phyloP scores from a whole-genome alignment of 1,140 invertebrate genomes.

The Mizuhopecten yessoensis region DNA sequence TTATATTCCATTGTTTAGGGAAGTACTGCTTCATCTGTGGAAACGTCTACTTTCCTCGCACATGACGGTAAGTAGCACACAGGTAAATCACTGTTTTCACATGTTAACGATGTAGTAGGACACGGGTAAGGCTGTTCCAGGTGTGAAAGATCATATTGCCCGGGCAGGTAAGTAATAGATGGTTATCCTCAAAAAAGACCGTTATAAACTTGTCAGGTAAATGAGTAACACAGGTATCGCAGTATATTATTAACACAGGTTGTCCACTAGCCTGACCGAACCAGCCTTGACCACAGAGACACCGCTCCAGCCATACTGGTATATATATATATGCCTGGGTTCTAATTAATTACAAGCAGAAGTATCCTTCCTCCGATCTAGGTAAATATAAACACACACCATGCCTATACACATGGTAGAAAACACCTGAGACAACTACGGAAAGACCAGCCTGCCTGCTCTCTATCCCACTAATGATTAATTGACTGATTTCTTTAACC shows the following conservation, averaged over 20 bases:
- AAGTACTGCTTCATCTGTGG: neutral
- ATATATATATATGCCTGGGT: no score
- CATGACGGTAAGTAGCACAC: neutral
- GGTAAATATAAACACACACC: slow-evolving; percentile 34
- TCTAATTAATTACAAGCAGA: slow-evolving; percentile 19
- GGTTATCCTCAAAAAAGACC: neutral
- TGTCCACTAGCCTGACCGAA: slow-evolving; percentile 30
- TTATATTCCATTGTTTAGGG: slow-evolving; percentile 27
- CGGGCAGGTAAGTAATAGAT: slow-evolving; percentile 3
- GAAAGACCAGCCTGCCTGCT: neutral
- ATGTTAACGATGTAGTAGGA: neutral
- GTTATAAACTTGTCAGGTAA: neutral
- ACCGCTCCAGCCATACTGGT: neutral
- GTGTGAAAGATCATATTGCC: slow-evolving; percentile 26
- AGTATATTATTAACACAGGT: no score
- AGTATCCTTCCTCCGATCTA: neutral
- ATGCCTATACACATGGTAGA: slow-evolving; percentile 26
- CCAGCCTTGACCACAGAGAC: neutral
- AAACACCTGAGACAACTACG: slow-evolving; percentile 19
- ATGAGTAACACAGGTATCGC: neutral
- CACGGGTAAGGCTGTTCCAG: neutral
- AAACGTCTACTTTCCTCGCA: neutral
- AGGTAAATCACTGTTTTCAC: slow-evolving; percentile 4
- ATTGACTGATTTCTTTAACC: slow-evolving; percentile 39
- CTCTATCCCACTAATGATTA: slow-evolving; percentile 15